Conservation (phyloP, 2,113 vertebrate species). For the Arenaria interpres region DNA sequence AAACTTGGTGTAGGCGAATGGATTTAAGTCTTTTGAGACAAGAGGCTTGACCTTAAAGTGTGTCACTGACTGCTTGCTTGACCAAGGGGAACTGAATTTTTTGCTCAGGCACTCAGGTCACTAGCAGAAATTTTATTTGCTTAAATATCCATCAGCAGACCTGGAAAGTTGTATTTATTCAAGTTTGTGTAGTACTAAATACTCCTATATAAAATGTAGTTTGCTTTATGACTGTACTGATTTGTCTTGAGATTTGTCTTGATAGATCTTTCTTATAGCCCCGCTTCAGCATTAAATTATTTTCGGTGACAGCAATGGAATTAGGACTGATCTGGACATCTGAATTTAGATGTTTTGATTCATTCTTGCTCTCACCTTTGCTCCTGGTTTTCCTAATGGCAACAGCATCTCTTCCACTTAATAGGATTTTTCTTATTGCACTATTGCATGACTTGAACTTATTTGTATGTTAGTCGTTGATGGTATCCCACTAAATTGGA, state of each 20-base stretch:
- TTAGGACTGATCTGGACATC: background rate
- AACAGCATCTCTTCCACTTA: background rate
- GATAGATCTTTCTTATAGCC: background rate
- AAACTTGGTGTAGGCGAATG: background rate
- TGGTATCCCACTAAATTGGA: background rate
- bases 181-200: background rate
- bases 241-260: background rate
- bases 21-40: background rate
- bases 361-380: background rate
- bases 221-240: background rate
- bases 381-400: background rate
- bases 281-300: background rate
- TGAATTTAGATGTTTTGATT: background rate
- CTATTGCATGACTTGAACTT: background rate
- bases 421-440: background rate
- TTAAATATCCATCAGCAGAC: background rate
- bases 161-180: background rate
- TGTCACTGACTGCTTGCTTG: background rate
- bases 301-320: background rate
- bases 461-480: background rate
- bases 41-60: fast-evolving
- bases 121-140: background rate
- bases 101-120: background rate
- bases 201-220: background rate
- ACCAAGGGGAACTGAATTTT: background rate